Conservation (phyloP, 2,888 invertebrate species). For the Rotaria sp. region DNA sequence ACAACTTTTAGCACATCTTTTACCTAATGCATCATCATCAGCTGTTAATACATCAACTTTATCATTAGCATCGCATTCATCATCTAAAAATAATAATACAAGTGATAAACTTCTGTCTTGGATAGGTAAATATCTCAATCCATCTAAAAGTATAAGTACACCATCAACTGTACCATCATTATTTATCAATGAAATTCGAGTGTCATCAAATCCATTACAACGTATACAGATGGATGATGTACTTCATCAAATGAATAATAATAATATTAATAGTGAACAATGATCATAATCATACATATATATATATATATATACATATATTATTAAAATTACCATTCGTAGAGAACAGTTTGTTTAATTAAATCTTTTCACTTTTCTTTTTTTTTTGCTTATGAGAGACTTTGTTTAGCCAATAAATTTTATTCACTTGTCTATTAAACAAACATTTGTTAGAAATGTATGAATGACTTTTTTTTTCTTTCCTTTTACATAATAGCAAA, state of each 20-base stretch:
- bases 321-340: background rate
- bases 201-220: background rate
- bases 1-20: background rate
- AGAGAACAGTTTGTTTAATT: background rate
- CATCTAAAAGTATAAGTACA: background rate
- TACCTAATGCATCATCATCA: background rate
- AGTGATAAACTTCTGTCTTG: background rate
- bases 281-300: background rate
- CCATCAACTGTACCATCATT: background rate
- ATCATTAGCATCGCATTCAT: background rate
- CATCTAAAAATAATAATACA: background rate
- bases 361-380: background rate
- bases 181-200: background rate
- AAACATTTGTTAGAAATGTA: too few relatives aligned
- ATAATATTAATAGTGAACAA: background rate
- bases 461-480: too few relatives aligned
- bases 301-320: background rate
- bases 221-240: background rate
- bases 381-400: too few relatives aligned
- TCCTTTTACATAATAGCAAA: too few relatives aligned
- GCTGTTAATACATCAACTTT: background rate
- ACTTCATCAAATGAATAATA: background rate
- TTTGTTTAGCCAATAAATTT: background rate
- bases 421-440: background rate
- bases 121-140: background rate